Conservation (phyloP, 1,140 invertebrate species). For the Popillia japonica region DNA sequence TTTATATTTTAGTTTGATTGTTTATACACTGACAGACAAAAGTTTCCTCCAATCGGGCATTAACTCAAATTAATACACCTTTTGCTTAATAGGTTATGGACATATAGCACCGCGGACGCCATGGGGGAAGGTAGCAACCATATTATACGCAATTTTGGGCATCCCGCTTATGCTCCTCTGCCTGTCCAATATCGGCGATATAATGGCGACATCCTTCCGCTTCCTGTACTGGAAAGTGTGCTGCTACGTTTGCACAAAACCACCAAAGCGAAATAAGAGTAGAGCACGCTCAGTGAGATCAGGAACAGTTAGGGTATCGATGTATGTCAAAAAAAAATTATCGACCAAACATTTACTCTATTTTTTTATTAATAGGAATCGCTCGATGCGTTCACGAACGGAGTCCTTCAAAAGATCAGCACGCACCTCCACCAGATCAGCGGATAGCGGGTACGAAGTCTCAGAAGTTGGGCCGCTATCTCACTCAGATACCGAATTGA, state of each 20-base stretch:
- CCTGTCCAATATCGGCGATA: slow-evolving; percentile 94
- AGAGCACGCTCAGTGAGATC: slow-evolving; percentile 54
- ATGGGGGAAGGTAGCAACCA: slow-evolving; percentile 92
- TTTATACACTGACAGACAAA: too few relatives aligned
- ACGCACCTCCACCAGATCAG: slow-evolving; percentile 74
- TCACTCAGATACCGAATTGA: slow-evolving; percentile 69
- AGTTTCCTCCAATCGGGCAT: too few relatives aligned
- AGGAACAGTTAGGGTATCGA: slow-evolving; percentile 43
- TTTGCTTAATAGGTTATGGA: slow-evolving; percentile 83
- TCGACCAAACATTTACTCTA: background rate
- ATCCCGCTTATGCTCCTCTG: slow-evolving; percentile 95
- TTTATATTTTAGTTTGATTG: too few relatives aligned
- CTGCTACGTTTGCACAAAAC: slow-evolving; percentile 86
- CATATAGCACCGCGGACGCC: slow-evolving; percentile 94
- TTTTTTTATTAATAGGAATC: slow-evolving; percentile 40
- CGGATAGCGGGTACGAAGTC: slow-evolving; percentile 66
- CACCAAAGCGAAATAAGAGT: slow-evolving; percentile 70
- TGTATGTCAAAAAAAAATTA: slow-evolving; percentile 47
- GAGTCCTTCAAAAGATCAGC: slow-evolving; percentile 71
- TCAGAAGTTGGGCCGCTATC: slow-evolving; percentile 55
- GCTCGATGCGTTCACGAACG: slow-evolving; percentile 62
- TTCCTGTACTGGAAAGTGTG: slow-evolving; percentile 91
- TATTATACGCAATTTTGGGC: slow-evolving; percentile 94
- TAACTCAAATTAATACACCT: too few relatives aligned
- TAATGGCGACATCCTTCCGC: slow-evolving; percentile 92